Percentiles rank a stretch among this genome's conserved stretches.
Evolutionary conservation across 2,888 invertebrate species (phyloP).

Genomic region (Chrysolina americana): DNA sequence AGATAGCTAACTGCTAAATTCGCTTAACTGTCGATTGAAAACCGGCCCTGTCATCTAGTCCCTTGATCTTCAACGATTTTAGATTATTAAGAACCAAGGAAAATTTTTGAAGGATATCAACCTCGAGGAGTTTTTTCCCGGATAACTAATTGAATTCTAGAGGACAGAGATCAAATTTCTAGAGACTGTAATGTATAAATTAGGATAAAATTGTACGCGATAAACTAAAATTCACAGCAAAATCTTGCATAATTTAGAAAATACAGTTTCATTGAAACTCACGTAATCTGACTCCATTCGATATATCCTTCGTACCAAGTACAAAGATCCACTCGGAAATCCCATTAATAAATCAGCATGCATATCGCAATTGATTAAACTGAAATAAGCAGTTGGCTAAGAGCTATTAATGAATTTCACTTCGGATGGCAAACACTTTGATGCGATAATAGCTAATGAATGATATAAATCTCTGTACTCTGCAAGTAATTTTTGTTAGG

Average conservation of each 20-base stretch:
- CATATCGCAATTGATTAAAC: background rate
- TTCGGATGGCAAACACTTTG: background rate
- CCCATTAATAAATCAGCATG: slow-evolving; percentile 16
- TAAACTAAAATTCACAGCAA: too few species aligned
- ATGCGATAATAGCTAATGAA: background rate
- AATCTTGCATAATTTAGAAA: background rate
- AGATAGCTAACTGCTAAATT: too few species aligned
- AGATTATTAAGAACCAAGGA: too few species aligned
- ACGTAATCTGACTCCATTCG: slow-evolving; percentile 1
- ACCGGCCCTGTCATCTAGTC: too few species aligned
- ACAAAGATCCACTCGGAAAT: slow-evolving; percentile 5
- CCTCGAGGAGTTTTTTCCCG: too few species aligned
- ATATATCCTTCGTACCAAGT: slow-evolving; percentile 8
- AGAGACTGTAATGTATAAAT: too few species aligned
- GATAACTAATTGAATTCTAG: too few species aligned
- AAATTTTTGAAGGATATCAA: too few species aligned
- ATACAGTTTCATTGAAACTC: background rate
- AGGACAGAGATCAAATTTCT: too few species aligned
- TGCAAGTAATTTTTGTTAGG: background rate
- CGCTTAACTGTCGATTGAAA: too few species aligned
- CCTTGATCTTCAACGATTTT: too few species aligned
- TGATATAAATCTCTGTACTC: background rate
- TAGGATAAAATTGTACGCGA: too few species aligned
- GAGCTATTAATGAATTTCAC: background rate
- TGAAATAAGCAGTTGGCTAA: background rate